Evolutionary conservation across 2,797 vertebrate species (phyloP).

Genomic region (Dendrocincla fuliginosa): DNA sequence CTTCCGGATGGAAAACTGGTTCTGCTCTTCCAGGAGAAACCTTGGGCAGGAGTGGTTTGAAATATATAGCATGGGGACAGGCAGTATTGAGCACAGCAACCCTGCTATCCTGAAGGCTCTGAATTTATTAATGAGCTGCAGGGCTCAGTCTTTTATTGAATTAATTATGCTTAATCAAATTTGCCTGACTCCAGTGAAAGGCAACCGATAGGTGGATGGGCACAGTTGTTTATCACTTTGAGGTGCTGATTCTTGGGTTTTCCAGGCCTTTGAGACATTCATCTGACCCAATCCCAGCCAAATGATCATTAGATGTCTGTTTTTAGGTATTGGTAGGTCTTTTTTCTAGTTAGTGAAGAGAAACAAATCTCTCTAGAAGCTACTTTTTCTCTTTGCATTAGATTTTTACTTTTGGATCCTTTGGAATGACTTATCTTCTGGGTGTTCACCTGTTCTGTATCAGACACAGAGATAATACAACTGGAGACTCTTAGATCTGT

Average conservation of each 20-base stretch:
- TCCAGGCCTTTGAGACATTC: background rate
- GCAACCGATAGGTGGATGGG: background rate
- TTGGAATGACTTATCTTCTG: background rate
- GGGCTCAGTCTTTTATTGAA: background rate
- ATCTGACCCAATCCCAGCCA: background rate
- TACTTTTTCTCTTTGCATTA: background rate
- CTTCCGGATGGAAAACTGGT: background rate
- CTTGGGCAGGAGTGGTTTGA: background rate
- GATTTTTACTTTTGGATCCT: background rate
- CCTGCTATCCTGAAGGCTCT: background rate
- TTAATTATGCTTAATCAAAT: constrained; percentile 37
- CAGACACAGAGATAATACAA: background rate
- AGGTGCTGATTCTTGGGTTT: background rate
- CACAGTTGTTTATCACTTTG: background rate
- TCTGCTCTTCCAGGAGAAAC: background rate
- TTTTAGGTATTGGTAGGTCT: background rate
- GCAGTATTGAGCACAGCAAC: background rate
- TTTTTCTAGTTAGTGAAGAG: background rate
- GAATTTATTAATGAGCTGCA: constrained; percentile 25
- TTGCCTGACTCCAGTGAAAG: background rate
- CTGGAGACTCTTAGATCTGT: background rate
- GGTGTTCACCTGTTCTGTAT: background rate
- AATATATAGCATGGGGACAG: background rate
- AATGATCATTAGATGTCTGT: background rate
- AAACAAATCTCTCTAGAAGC: background rate